Conservation (phyloP, 2,113 vertebrate genomes). For the Sylvietta virens region DNA sequence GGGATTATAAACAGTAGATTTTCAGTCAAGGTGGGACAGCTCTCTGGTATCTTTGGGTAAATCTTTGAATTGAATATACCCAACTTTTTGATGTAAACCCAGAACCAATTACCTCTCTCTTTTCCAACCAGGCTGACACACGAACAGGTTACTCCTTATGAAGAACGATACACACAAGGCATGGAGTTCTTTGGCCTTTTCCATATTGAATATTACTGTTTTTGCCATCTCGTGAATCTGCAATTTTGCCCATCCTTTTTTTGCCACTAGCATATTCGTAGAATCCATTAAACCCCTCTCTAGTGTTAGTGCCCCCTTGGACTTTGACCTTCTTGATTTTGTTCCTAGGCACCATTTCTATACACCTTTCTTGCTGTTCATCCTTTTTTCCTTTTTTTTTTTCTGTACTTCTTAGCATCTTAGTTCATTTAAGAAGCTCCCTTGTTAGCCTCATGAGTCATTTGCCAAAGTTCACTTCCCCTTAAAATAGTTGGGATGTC, state of each 20-base stretch:
- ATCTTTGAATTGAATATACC: neutral
- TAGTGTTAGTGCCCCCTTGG: neutral
- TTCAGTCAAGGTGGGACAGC: neutral
- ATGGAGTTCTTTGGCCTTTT: neutral
- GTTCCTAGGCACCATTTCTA: neutral
- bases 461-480: neutral
- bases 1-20: neutral
- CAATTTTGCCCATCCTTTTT: neutral
- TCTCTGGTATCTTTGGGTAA: neutral
- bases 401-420: neutral
- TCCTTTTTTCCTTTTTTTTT: neutral
- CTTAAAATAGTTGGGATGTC: neutral
- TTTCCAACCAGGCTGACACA: neutral
- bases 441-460: neutral
- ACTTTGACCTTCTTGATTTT: neutral
- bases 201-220: neutral
- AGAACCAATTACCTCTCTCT: neutral
- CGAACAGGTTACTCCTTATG: neutral
- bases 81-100: neutral
- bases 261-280: neutral
- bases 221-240: neutral
- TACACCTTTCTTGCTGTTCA: neutral
- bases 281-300: neutral
- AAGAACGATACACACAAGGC: accelerated
- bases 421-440: neutral